Base-by-base conservation (phyloP, 2,888 invertebrate species). In the Strigamia crassipes region DNA sequence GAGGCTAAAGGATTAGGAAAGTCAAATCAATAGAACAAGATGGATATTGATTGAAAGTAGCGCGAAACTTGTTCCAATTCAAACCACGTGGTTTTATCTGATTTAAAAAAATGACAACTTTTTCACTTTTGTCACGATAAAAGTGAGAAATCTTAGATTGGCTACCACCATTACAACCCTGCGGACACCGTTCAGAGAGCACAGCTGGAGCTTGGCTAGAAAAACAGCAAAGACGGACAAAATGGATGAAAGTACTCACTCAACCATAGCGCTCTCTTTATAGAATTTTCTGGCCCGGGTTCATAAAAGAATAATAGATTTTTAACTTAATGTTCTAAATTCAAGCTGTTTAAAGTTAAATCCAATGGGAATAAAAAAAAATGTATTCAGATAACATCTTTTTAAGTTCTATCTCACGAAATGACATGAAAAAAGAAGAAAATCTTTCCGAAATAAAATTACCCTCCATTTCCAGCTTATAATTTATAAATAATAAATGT, bases 191-290 rank as follows among this genome's bases (percentile, higher is more conserved):
- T 56, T 56, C 56, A 18, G 1, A 56, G 18, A 18, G 56, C 56
- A 56, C 56, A 56, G 56, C 56, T 56, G 56, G 56, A 56, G 56
- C 56, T 56, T 56, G 18, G 56, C 56, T 56, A 18, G 56, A 56
- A 56, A 56, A 56, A 56, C 21, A 56, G 9, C 56, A 18, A 18
- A 2, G 56, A 56, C n/a, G 56, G 18, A 56, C 56, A 18, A 56
- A 46, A 56, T 56, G 56, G 56, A 56, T 56, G 56, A 56, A 56
- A 56, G 56, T 56, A 56, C n/a, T 56, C 56, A 56, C 56, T 18
- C 56, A 56, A 18, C 56, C 56, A 56, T 56, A 56, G 4, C 8
- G 38, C 18, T 18, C n/a, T 18, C 56, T 4, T 56, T 56, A 56
- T 56, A 18, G 56, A 56, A 56, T 21, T 56, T 56, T 56, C 56